A percentile compares a stretch with the other conserved stretches of the same genome.
Conservation (phyloP, 2,888 invertebrate genomes). For the Parnassius mnemosyne region DNA sequence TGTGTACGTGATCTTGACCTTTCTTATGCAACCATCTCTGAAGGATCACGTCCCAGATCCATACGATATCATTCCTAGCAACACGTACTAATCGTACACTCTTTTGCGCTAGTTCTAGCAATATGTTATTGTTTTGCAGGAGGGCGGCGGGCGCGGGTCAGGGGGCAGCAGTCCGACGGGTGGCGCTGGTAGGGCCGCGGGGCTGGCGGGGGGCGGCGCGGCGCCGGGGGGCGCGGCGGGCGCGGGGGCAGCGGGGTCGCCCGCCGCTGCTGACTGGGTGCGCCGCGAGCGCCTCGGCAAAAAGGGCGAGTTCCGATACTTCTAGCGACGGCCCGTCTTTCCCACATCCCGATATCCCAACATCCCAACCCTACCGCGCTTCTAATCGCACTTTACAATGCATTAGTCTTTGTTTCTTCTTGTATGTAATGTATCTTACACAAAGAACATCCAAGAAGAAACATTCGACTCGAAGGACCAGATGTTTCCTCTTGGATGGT, state of each 20-base stretch:
- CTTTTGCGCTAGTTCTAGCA: too few relatives aligned
- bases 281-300: conserved; percentile 93
- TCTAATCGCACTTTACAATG: not conserved
- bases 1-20: too few relatives aligned
- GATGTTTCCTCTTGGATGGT: too few relatives aligned
- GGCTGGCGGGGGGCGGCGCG: conserved; percentile 65
- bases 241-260: conserved; percentile 47
- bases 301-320: conserved; percentile 97
- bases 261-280: conserved; percentile 89
- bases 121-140: conserved; percentile 42
- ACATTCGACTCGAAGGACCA: too few relatives aligned
- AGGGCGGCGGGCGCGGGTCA: conserved; percentile 63
- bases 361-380: not conserved
- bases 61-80: too few relatives aligned
- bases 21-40: too few relatives aligned
- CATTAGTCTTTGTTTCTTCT: too few relatives aligned
- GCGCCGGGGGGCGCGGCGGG: conserved; percentile 68
- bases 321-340: conserved; percentile 74
- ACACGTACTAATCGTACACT: too few relatives aligned
- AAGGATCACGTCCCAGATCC: too few relatives aligned
- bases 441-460: too few relatives aligned
- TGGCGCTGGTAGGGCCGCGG: conserved; percentile 38
- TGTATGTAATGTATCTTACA: too few relatives aligned
- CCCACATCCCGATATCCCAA: conserved; percentile 4
- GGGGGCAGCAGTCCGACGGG: conserved; percentile 64